Base-by-base conservation (phyloP, 2,797 vertebrate genomes). In the Lutjanus campechanus region DNA sequence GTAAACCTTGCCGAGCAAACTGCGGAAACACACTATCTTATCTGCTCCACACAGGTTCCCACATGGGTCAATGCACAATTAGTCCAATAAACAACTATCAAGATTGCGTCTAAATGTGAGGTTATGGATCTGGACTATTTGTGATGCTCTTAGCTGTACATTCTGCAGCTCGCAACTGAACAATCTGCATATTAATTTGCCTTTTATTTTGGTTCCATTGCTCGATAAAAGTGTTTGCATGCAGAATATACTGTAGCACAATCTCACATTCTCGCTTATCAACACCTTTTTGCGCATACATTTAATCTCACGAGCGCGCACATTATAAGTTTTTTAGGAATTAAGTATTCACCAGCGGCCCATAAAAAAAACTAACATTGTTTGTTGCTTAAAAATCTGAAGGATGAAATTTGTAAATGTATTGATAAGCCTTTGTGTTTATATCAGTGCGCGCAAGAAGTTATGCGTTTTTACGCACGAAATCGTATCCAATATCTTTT, bases 51-150 rank as follows among this genome's bases (percentile, higher is more conserved):
- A 12, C 79, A 67, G 59, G 64, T 81, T 77, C 54, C 70, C 73
- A 82, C 79, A 60, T 83, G 82, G 80, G 29, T 74, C 84, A 72
- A 12, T 65, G 73, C 74, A 66, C 78, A 80, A 76, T 83, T 67
- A 84, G 71, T 50, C 49, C 15, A 67, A 77, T 78, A 70, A 72
- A 74, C 73, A 80, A 62, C 76, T 59, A 71, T 67, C 61, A 72
- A 60, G 71, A 78, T 84, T 56, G 59, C 36, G 4, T 68, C 16
- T 67, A 46, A 85, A 82, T 71, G 47, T 60, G 55, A 70, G 36
- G 25, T 46, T 16, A 9, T 49, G 60, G 22, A 6, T 22, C 44
- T 19, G 62, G 63, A 29, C 13, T 12, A 19, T 47, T 46, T 68
- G 54, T 50, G 36, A 78, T 59, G 20, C 69, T 41, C 9, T 9